Percentiles rank a stretch among this genome's conserved stretches.
phyloP scores from a whole-genome alignment of 2,888 invertebrate genomes.

The Caenorhabditis japonica region DNA sequence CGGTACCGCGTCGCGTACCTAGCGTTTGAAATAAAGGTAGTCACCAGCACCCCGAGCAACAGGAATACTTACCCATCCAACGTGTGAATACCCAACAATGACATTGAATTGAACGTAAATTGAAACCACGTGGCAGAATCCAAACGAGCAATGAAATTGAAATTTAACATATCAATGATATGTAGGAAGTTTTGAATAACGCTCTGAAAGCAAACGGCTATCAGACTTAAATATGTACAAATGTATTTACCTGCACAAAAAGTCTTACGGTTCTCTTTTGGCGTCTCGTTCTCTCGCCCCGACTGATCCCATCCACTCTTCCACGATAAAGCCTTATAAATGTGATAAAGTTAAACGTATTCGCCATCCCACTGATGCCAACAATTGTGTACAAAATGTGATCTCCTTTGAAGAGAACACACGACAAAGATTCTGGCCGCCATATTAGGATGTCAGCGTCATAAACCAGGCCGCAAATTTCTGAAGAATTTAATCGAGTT shows the following conservation, averaged over 20 bases:
- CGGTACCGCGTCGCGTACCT: no score
- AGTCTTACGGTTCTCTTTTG: not conserved
- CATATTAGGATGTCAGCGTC: slow-evolving; percentile 3
- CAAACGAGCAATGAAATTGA: not conserved
- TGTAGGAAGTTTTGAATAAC: slow-evolving; percentile 2
- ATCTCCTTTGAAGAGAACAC: not conserved
- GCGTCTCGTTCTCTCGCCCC: not conserved
- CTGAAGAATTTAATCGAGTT: not conserved
- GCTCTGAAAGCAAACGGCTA: not conserved
- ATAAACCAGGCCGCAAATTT: slow-evolving; percentile 6
- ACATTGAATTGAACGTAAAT: not conserved
- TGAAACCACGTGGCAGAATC: not conserved
- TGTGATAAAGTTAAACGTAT: slow-evolving; percentile 1
- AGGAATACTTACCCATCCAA: not conserved
- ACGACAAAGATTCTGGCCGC: not conserved
- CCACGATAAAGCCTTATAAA: not conserved
- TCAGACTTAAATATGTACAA: no score
- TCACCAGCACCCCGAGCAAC: no score
- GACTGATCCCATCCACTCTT: not conserved
- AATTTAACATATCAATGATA: not conserved
- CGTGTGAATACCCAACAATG: not conserved
- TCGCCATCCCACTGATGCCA: not conserved
- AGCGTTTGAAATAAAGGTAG: no score
- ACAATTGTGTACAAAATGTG: not conserved
- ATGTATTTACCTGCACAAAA: not conserved